Base-by-base conservation (phyloP, 2,797 vertebrate species). In the Catamblyrhynchus diadema region DNA sequence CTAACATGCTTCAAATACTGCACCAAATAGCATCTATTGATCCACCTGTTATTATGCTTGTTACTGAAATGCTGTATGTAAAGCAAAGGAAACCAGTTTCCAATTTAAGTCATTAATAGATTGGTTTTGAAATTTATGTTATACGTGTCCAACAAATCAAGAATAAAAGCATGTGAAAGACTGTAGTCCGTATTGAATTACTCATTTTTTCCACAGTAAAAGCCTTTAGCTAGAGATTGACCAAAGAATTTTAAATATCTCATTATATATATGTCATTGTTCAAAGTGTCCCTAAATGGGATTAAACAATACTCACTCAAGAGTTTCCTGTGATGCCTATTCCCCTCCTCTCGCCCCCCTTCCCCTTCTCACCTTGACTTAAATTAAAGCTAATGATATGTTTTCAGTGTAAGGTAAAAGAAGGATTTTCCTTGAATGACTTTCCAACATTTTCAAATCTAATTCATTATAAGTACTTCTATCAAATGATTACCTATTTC, bases 381-480 rank as follows among this genome's bases (percentile, higher is more conserved):
- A 97, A 97, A 98, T 98, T 96, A 98, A 98, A 97, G 98, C 97
- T 98, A 98, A 98, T 98, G 97, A 98, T 98, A 97, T 96, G 97
- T 97, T 98, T 98, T 98, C 96, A 90, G 51, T 88, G 81, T 92
- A 90, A 95, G 74, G 90, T 93, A 93, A 96, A 94, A 89, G 81
- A 94, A 85, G 79, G 90, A 47, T 96, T 96, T 97, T 96, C 94
- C 93, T 95, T 97, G 92, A 97, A 92, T 84, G 95, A 95, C 93
- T 97, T 97, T 95, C 96, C 79, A 94, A 60, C 88, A 89, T 95
- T 94, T 96, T 81, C 54, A 94, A 90, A 86, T 93, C 81, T 91
- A 93, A 93, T 95, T 95, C 71, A 81, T 93, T 89, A 27, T 56
- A 90, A 95, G 64, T 89, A 81, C 67, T 86, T 95, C 91, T 94